phyloP scores from a whole-genome alignment of 1,140 invertebrate species.

The Caenorhabditis latens region DNA sequence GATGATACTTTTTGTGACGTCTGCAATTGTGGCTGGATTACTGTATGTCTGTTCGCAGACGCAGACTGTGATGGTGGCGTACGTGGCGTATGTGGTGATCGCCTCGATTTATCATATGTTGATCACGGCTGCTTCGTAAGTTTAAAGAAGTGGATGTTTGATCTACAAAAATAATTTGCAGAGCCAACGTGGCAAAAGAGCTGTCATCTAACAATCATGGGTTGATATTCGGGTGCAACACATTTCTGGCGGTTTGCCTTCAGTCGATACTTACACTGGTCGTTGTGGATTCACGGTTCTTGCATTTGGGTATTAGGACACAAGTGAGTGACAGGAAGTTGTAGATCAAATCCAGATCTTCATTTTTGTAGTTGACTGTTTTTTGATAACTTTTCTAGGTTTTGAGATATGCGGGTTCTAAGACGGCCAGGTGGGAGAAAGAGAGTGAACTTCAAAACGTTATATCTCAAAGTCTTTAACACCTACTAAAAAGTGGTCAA shows the following conservation, averaged over 20 bases:
- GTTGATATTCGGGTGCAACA: conserved; percentile 60
- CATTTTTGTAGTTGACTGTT: too few relatives aligned
- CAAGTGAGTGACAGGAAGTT: not conserved
- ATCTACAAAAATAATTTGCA: conserved; percentile 19
- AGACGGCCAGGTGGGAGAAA: too few relatives aligned
- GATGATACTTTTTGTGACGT: conserved; percentile 51
- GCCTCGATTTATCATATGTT: conserved; percentile 64
- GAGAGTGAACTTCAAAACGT: too few relatives aligned
- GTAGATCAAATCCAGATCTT: not conserved
- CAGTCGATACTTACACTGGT: conserved; percentile 48
- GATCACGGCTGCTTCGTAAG: conserved; percentile 63
- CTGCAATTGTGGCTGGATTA: conserved; percentile 52
- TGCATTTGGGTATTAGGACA: conserved; percentile 34
- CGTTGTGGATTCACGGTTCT: conserved; percentile 49
- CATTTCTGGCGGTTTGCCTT: conserved; percentile 61
- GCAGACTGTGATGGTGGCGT: conserved; percentile 38
- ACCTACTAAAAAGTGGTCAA: too few relatives aligned
- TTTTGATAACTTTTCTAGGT: too few relatives aligned
- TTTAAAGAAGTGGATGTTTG: not conserved
- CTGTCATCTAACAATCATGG: conserved; percentile 62
- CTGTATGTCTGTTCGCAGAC: conserved; percentile 6
- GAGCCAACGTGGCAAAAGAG: conserved; percentile 57
- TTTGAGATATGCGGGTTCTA: too few relatives aligned
- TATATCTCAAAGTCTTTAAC: too few relatives aligned
- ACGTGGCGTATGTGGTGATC: conserved; percentile 53